These are phyloP conservation scores for Gyps fulvus DNA, from an alignment of 2,113 vertebrate species.

Conservation along the genomic window DNA sequence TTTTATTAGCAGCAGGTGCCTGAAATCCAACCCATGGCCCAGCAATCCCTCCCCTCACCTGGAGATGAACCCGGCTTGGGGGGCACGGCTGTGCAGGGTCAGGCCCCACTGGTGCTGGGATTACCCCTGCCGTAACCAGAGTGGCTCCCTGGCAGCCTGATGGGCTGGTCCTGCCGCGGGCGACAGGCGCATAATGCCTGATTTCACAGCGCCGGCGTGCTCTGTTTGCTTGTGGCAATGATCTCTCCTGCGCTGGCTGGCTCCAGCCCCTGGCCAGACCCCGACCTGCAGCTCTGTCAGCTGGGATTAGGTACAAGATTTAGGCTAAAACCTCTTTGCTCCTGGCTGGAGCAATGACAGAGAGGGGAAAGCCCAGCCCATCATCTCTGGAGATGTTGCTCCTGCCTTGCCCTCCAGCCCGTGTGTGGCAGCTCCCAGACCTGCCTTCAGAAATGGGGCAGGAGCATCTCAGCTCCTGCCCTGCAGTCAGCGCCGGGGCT, in stretches of 20 bases:
- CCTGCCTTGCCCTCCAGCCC: not conserved
- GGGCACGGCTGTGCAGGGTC: conserved; percentile 47
- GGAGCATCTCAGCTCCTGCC: not conserved
- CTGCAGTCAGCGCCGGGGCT: not conserved
- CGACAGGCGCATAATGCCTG: conserved; percentile 43
- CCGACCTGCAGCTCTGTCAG: not conserved
- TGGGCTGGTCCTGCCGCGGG: not conserved
- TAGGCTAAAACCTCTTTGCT: not conserved
- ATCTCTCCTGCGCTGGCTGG: not conserved
- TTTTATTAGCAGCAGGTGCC: conserved; percentile 79
- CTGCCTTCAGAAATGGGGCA: not conserved
- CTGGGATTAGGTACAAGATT: conserved; percentile 15
- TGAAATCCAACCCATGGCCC: conserved; percentile 52
- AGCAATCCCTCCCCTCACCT: conserved; percentile 66
- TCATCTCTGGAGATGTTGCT: not conserved
- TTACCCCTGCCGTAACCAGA: not conserved
- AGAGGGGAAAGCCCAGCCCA: not conserved
- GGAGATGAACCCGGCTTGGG: conserved; percentile 66
- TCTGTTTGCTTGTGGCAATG: not conserved
- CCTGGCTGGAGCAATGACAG: not conserved
- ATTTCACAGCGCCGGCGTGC: conserved; percentile 38
- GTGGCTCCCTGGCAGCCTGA: not conserved
- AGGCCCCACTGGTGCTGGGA: not conserved
- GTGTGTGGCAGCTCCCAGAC: not conserved
- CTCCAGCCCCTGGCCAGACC: not conserved